phyloP scores from a whole-genome alignment of 2,888 invertebrate genomes.

The Tanytarsus gracilentus region DNA sequence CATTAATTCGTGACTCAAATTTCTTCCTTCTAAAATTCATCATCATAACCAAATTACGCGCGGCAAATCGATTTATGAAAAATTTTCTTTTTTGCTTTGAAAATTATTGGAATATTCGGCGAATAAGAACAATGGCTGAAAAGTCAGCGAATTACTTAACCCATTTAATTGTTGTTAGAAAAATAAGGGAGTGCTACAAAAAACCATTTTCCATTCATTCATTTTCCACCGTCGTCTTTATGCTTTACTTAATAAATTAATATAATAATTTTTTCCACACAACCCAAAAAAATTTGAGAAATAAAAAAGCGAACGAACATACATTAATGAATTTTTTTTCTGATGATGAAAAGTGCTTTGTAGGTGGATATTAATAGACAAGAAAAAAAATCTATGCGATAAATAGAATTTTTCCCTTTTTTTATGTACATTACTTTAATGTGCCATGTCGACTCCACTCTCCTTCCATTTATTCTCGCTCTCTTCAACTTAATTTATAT shows the following conservation, averaged over 20 bases:
- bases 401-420: constrained; percentile 27
- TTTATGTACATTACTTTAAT: constrained; percentile 24
- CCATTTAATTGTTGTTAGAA: constrained; percentile 27
- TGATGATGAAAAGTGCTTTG: constrained; percentile 6
- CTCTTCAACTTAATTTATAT: constrained; percentile 27
- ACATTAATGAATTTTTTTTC: background rate
- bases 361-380: constrained; percentile 22
- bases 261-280: constrained; percentile 18
- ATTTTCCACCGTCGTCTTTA: background rate
- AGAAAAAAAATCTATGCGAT: constrained; percentile 26
- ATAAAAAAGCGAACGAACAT: background rate
- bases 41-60: too few relatives aligned
- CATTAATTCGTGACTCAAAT: too few relatives aligned
- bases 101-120: background rate
- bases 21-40: background rate
- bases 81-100: background rate
- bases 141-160: constrained; percentile 25
- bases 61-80: too few relatives aligned
- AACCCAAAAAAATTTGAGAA: background rate
- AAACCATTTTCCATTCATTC: constrained; percentile 11
- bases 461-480: constrained; percentile 12
- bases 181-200: constrained; percentile 16
- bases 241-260: constrained; percentile 27
- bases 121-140: background rate
- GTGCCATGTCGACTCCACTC: constrained; percentile 21